Evolutionary conservation across 2,797 vertebrate genomes (phyloP).

Genomic region (Acipenser oxyrinchus): DNA sequence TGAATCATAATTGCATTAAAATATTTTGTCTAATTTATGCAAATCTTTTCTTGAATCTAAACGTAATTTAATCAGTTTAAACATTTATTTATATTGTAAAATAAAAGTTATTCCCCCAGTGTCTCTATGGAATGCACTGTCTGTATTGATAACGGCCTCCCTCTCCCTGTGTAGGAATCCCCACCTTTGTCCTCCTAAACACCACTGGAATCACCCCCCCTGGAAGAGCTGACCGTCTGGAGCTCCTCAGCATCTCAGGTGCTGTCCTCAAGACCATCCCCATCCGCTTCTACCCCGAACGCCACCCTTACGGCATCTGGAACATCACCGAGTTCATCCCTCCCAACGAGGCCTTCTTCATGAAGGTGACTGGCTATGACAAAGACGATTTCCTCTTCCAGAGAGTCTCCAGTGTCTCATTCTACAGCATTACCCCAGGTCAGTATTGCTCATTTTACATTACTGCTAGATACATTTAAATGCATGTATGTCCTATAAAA

Average conservation of each 20-base stretch:
- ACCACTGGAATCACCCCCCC: slow-evolving; percentile 79
- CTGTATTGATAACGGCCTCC: too few relatives aligned
- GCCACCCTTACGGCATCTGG: slow-evolving; percentile 77
- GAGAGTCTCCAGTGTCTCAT: slow-evolving; percentile 90
- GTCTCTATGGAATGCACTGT: too few relatives aligned
- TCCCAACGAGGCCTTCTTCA: slow-evolving; percentile 86
- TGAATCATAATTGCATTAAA: too few relatives aligned
- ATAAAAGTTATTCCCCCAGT: too few relatives aligned
- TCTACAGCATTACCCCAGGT: slow-evolving; percentile 87
- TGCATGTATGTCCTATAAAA: too few relatives aligned
- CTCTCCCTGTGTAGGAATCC: slow-evolving; percentile 63
- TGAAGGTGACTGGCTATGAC: slow-evolving; percentile 85
- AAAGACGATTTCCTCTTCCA: slow-evolving; percentile 80
- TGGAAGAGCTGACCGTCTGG: slow-evolving; percentile 76
- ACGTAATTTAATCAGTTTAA: too few relatives aligned
- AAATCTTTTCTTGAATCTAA: too few relatives aligned
- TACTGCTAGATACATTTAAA: too few relatives aligned
- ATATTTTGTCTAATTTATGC: too few relatives aligned
- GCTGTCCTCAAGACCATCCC: slow-evolving; percentile 77
- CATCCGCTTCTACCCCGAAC: slow-evolving; percentile 77
- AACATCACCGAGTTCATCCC: slow-evolving; percentile 92
- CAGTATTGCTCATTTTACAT: slow-evolving; percentile 26
- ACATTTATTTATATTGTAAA: too few relatives aligned
- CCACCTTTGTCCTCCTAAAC: slow-evolving; percentile 89
- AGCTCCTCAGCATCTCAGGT: slow-evolving; percentile 79